Base-by-base conservation (phyloP, 2,113 vertebrate species). In the Choloepus hoffmanni region DNA sequence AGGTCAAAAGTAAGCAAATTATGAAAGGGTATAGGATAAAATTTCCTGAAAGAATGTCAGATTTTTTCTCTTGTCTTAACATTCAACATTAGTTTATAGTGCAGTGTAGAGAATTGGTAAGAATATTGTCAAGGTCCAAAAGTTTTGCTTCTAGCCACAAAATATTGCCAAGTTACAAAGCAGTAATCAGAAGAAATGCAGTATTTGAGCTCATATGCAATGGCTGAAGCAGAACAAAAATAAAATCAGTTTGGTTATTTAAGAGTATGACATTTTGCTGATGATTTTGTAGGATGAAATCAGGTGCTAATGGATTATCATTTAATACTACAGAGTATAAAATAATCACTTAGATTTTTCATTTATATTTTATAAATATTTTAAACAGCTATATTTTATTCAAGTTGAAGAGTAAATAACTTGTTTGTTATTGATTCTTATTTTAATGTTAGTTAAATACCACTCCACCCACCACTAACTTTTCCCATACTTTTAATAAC, bases 151-250 rank as follows among this genome's bases (percentile, higher is more conserved):
- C 30, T n/a, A 45, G 65, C 30, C 19, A 48, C 19, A 36, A 67
- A n/a, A 3, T 68, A 50, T 81, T 83, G 76, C 0, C 18, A 48
- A 67, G 48, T 73, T 82, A 63, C 24, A 81, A 53, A 79, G 30
- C 72, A 68, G 1, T 68, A 48, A 36, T 36, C 85, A 45, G 67
- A 53, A 67, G 28, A 81, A 94, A 81, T 62, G 5, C 12, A 45
- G 21, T 10, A 55, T 89, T 79, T 79, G 70, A 68, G n/a, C 55
- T 86, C 70, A 93, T 26, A 74, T 62, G 79, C 60, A 85, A 45
- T 15, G 14, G 72, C 82, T 79, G 48, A 95, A 81, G 33, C 50
- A 58, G 83, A 94, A 63, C 68, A 53, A 88, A 90, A 90, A 72
- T 77, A 67, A 86, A 92, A 53, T 67, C 2, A 62, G 8, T 63